Conservation (phyloP, 2,113 vertebrate genomes). For the Calyptommatus sinebrachiatus region DNA sequence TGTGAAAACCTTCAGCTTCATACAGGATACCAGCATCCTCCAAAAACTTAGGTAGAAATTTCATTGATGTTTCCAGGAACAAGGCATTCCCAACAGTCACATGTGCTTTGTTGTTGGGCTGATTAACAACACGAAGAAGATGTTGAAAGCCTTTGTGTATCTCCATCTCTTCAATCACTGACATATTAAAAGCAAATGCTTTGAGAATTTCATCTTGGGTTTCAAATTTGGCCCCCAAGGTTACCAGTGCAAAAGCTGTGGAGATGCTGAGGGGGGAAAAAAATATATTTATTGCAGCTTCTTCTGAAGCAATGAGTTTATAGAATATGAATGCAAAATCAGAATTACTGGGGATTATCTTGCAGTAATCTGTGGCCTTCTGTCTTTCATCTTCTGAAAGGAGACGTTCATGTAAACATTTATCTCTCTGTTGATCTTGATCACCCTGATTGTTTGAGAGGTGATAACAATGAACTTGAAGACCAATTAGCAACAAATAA, state of each 20-base stretch:
- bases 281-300: constrained; percentile 66
- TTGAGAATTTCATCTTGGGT: constrained; percentile 66
- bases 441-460: neutral
- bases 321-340: constrained; percentile 77
- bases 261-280: constrained; percentile 74
- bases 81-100: constrained; percentile 65
- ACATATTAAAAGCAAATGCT: constrained; percentile 63
- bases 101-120: constrained; percentile 53
- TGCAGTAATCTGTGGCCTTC: constrained; percentile 32
- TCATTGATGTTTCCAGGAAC: constrained; percentile 54
- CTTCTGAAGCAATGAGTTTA: constrained; percentile 56
- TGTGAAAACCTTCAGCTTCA: constrained; percentile 53
- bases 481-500: constrained; percentile 44
- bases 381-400: neutral
- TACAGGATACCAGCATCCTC: constrained; percentile 56
- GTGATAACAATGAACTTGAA: constrained; percentile 39
- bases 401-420: neutral
- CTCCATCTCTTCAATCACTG: constrained; percentile 17
- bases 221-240: constrained; percentile 52
- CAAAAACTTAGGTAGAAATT: constrained; percentile 56
- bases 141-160: constrained; percentile 65
- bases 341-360: constrained; percentile 59
- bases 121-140: constrained; percentile 60
- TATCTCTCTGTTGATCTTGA: neutral
- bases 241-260: constrained; percentile 64